Evolutionary conservation across 64 coral and sea anemone genomes (phyloP), one percentile per base, ranked within the genome.

Genomic region (Platygyra sinensis): DNA sequence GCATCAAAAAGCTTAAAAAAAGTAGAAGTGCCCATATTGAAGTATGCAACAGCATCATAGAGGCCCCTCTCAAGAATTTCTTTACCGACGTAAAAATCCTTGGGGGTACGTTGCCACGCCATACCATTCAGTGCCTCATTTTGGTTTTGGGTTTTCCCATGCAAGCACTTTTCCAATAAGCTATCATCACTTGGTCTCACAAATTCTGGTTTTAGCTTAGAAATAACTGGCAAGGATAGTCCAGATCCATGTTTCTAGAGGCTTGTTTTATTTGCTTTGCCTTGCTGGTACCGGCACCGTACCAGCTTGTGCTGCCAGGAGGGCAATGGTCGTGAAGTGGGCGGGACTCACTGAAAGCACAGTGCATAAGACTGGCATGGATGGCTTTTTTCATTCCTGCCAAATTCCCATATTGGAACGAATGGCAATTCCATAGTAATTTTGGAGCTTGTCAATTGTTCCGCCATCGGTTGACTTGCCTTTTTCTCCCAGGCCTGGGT

Each of bases 211-310:
- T 90, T 81, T 10, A 89, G 28, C 52, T 80, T 80, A 32, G 74
- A 19, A 76, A 88, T 88, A 75, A 88, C 52, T 61, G 32, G 31
- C 51, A 60, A 75, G 42, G 72, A 39, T 25, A 55, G 71, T 73
- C 86, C 72, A 88, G 86, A 72, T 72, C 72, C 72, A 88, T 88
- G 86, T 51, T 76, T 88, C 27, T 30, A 88, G 42, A 88, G 72
- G n/a, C 27, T 27, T 73, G 50, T 76, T 29, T 30, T 76, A 36
- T 88, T 88, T 50, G 86, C 72, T 75, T 29, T 60, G 72, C 76
- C 86, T 76, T 76, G 38, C 72, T 88, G 39, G 42, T 74, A 87
- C 67, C 52, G 33, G 72, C 86, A n/a, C n/a, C n/a, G n/a, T n/a
- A 87, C 86, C 86, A 87, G 31, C 86, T 87, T 72, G 65, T 75